Percentiles rank a stretch among this genome's conserved stretches.
phyloP scores from a whole-genome alignment of 2,888 invertebrate genomes.

The Pterostichus niger region DNA sequence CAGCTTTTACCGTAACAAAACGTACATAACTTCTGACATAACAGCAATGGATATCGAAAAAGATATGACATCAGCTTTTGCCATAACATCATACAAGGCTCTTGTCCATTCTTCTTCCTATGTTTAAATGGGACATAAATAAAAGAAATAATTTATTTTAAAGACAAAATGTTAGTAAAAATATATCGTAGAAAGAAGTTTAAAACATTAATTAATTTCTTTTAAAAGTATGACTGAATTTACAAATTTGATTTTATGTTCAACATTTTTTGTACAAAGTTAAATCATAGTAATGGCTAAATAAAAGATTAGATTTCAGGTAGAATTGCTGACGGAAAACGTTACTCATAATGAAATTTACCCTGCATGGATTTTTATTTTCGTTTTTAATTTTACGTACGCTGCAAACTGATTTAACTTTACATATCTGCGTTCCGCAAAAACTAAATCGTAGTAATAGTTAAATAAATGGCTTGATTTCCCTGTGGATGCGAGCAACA shows the following conservation, averaged over 20 bases:
- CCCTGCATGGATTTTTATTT: constrained; percentile 5
- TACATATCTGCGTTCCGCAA: constrained; percentile 6
- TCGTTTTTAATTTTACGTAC: background rate
- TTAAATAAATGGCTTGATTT: constrained; percentile 11
- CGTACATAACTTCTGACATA: no score
- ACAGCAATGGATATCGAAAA: no score
- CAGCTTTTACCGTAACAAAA: no score
- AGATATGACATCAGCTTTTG: no score
- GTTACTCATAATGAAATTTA: background rate
- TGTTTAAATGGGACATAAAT: no score
- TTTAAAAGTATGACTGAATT: no score
- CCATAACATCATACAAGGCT: no score
- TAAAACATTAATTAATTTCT: no score
- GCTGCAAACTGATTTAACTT: constrained; percentile 13
- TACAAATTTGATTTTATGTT: background rate
- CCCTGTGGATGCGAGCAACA: constrained; percentile 2
- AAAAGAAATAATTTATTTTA: no score
- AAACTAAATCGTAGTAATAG: constrained; percentile 8
- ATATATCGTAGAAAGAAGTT: no score
- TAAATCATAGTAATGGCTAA: background rate
- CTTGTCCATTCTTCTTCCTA: no score
- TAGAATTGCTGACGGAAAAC: background rate
- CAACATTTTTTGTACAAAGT: background rate
- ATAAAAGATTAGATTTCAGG: constrained; percentile 8
- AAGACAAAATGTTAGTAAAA: no score